Percentiles rank a stretch among this genome's conserved stretches.
These are phyloP conservation scores for Latheticus oryzae DNA, from an alignment of 2,888 invertebrate genomes.

Conservation along the genomic window DNA sequence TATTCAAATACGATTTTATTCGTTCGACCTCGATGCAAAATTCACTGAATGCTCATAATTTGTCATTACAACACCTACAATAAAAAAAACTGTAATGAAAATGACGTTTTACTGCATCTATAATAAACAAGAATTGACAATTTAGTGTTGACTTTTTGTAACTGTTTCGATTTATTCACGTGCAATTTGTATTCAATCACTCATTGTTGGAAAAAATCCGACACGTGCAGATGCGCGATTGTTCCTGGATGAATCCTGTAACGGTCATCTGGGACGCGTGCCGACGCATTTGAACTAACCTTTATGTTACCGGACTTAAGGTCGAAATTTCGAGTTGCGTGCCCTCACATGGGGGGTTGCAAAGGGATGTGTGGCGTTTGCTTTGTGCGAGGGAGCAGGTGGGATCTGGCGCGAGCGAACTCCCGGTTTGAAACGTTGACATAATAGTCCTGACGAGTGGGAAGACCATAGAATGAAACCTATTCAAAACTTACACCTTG, in stretches of 20 bases:
- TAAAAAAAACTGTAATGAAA: neutral
- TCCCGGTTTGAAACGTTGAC: too few species aligned
- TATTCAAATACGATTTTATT: neutral
- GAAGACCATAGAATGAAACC: too few species aligned
- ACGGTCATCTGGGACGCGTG: constrained; percentile 62
- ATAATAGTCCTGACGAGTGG: too few species aligned
- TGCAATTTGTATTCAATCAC: too few species aligned
- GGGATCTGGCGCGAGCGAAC: constrained; percentile 57
- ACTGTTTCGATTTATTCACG: too few species aligned
- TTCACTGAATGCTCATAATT: constrained; percentile 3
- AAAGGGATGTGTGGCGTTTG: constrained; percentile 28
- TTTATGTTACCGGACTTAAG: constrained; percentile 1
- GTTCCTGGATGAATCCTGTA: constrained; percentile 58
- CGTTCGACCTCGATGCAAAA: neutral
- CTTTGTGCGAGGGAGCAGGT: constrained; percentile 55
- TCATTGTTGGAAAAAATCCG: constrained; percentile 29
- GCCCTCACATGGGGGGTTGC: constrained; percentile 8
- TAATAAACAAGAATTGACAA: constrained; percentile 2
- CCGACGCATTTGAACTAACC: constrained; percentile 47
- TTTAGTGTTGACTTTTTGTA: too few species aligned
- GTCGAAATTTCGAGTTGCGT: too few species aligned
- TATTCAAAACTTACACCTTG: too few species aligned
- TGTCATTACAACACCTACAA: neutral
- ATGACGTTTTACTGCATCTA: neutral
- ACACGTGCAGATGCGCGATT: constrained; percentile 62